Conservation (phyloP, 2,888 invertebrate genomes). For the Mylabris sibirica region DNA sequence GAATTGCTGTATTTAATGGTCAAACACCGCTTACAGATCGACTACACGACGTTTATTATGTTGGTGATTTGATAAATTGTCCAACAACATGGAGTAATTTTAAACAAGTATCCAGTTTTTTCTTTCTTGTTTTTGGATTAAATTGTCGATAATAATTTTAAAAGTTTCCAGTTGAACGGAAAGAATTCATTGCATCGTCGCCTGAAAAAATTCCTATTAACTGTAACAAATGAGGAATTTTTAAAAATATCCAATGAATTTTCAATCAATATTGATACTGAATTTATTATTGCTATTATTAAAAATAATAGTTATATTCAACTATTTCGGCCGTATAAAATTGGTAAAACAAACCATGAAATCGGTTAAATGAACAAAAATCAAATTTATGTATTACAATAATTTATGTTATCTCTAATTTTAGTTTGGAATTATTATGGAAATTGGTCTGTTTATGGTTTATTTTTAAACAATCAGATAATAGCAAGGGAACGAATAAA, state of each 20-base stretch:
- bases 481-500: slow-evolving; percentile 31
- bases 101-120: not conserved
- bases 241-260: not conserved
- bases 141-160: not conserved
- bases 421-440: slow-evolving; percentile 37
- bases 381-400: not conserved
- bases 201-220: not conserved
- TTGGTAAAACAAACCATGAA: slow-evolving; percentile 18
- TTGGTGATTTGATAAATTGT: slow-evolving; percentile 5
- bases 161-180: not conserved
- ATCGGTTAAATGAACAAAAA: slow-evolving; percentile 21
- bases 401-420: slow-evolving; percentile 14
- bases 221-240: not conserved
- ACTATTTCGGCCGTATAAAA: slow-evolving; percentile 35
- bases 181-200: not conserved
- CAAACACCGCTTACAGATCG: not conserved
- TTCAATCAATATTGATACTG: not conserved
- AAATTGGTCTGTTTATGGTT: slow-evolving; percentile 29
- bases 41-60: not conserved
- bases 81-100: not conserved
- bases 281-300: not conserved
- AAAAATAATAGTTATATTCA: not conserved
- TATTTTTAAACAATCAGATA: not conserved
- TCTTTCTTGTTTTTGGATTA: not conserved
- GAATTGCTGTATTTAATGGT: not conserved